These are phyloP conservation scores for Drosophila neotestacea DNA, from an alignment of 2,888 invertebrate genomes.

Conservation along the genomic window DNA sequence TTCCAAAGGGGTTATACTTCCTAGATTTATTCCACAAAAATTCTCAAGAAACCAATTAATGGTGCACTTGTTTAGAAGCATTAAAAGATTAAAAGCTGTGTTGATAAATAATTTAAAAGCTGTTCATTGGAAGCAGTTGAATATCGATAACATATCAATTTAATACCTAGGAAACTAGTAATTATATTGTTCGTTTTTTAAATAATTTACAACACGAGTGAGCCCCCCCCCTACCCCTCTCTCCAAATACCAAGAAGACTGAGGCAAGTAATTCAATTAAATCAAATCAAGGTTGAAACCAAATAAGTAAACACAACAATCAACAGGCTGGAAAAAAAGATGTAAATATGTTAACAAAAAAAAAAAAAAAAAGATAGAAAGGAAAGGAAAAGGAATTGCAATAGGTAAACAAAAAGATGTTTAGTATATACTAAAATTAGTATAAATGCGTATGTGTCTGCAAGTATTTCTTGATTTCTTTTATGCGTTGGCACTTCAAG, in stretches of 20 bases:
- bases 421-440: slow-evolving; percentile 2
- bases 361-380: no score
- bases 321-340: slow-evolving; percentile 19
- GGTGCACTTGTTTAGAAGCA: neutral
- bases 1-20: neutral
- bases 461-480: slow-evolving; percentile 11
- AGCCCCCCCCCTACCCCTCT: no score
- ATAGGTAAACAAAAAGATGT: slow-evolving; percentile 22
- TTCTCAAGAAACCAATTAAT: neutral
- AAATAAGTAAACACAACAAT: slow-evolving; percentile 47
- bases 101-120: neutral
- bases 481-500: slow-evolving; percentile 16
- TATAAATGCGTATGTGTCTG: slow-evolving; percentile 2
- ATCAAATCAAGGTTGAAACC: slow-evolving; percentile 34
- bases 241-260: no score
- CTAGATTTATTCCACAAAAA: neutral
- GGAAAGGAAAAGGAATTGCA: slow-evolving; percentile 1
- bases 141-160: slow-evolving; percentile 6
- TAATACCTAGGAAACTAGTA: neutral
- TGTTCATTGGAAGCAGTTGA: neutral
- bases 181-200: slow-evolving; percentile 5
- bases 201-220: neutral
- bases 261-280: slow-evolving; percentile 21
- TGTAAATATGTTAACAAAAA: neutral
- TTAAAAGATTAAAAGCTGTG: neutral